Percentiles rank a stretch among this genome's conserved stretches.
Evolutionary conservation across 2,888 invertebrate species (phyloP).

Genomic region (Dryocosmus kuriphilus): DNA sequence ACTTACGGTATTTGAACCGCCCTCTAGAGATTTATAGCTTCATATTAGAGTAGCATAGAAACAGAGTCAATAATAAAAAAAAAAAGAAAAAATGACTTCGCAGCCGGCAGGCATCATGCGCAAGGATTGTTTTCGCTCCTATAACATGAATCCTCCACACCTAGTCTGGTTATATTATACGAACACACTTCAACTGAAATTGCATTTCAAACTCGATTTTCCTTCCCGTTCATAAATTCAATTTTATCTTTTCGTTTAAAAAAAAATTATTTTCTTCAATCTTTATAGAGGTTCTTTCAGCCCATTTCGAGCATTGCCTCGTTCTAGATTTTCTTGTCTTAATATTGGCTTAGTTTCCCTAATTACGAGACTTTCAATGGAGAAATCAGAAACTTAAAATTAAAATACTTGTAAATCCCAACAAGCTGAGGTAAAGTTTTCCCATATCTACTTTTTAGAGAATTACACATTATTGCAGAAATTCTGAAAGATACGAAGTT

Average conservation of each 20-base stretch:
- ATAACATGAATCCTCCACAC: neutral
- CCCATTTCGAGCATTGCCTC: neutral
- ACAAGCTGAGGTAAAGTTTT: neutral
- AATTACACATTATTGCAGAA: neutral
- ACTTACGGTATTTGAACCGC: neutral
- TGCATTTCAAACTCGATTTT: neutral
- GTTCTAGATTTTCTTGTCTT: neutral
- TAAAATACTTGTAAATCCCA: neutral
- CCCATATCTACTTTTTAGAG: neutral
- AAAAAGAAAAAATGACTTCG: neutral
- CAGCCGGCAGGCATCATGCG: neutral
- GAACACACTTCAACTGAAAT: neutral
- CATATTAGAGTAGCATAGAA: neutral
- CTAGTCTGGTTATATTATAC: neutral
- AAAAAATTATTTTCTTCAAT: neutral
- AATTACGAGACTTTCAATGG: too few species aligned
- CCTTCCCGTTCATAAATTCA: neutral
- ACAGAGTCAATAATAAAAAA: neutral
- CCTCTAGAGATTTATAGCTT: constrained; percentile 8
- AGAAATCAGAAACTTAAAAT: neutral
- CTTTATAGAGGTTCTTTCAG: neutral
- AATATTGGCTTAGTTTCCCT: neutral
- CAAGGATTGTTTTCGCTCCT: neutral
- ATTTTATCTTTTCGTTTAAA: neutral
- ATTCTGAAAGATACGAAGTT: neutral